phyloP scores from a whole-genome alignment of 2,797 vertebrate genomes.

The Phalloptychus januarius region DNA sequence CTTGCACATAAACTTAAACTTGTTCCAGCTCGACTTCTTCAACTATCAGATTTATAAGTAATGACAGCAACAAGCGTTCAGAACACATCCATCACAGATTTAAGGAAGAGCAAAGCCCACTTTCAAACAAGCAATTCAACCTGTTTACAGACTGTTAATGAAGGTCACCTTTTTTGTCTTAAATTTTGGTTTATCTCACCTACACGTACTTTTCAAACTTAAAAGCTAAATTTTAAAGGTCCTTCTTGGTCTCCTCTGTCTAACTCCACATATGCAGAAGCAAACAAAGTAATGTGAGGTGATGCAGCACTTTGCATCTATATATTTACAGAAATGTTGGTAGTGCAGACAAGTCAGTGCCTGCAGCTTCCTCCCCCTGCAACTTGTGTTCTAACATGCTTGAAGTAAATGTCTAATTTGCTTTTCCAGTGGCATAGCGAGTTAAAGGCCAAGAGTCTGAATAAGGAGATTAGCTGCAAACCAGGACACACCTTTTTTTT shows the following conservation, averaged over 20 bases:
- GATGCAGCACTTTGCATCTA: slow-evolving; percentile 12
- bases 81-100: slow-evolving; percentile 46
- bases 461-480: neutral
- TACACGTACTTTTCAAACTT: neutral
- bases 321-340: slow-evolving; percentile 22
- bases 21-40: neutral
- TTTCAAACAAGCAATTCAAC: neutral
- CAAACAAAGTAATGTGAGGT: neutral
- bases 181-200: neutral
- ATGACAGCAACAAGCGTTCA: slow-evolving; percentile 39
- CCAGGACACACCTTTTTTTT: neutral
- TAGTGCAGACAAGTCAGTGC: slow-evolving; percentile 62
- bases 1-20: neutral
- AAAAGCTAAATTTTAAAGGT: neutral
- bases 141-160: neutral
- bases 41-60: slow-evolving; percentile 20
- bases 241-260: neutral
- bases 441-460: neutral
- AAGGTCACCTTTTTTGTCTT: slow-evolving; percentile 6
- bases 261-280: slow-evolving; percentile 5
- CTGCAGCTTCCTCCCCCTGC: slow-evolving; percentile 39
- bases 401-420: slow-evolving; percentile 26
- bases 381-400: slow-evolving; percentile 67
- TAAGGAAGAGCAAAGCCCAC: slow-evolving; percentile 17
- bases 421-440: slow-evolving; percentile 3